Conservation (phyloP, 2,888 invertebrate genomes). For the Andrena chrysosceles region DNA sequence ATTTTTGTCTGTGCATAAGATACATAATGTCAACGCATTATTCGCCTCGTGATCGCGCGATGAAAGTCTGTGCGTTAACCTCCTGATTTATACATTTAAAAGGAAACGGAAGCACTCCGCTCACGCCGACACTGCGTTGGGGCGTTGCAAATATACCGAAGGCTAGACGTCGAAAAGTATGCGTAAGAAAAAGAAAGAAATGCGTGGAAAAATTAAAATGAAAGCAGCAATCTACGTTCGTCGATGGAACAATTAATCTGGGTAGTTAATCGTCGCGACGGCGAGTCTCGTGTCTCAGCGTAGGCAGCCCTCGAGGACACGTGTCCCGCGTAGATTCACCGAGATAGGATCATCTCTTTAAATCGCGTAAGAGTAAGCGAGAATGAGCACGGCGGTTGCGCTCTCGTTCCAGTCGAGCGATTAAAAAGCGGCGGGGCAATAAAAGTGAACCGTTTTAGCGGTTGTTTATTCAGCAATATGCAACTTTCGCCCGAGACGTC, state of each 20-base stretch:
- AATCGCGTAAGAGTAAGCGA: background rate
- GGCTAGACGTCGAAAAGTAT: no score
- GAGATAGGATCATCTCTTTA: background rate
- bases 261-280: no score
- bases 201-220: no score
- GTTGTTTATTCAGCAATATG: constrained; percentile 15
- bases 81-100: background rate
- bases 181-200: background rate
- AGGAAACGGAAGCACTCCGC: background rate
- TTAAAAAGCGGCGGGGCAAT: constrained; percentile 6
- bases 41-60: background rate
- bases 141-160: no score
- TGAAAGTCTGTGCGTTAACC: background rate
- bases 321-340: background rate
- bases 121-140: background rate
- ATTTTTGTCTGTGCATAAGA: constrained; percentile 49
- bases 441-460: constrained; percentile 32
- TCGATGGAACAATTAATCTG: no score
- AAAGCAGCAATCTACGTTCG: no score
- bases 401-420: constrained; percentile 30
- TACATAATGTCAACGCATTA: constrained; percentile 17
- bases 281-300: background rate
- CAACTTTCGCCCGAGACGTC: constrained; percentile 62
- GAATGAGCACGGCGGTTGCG: constrained; percentile 3
- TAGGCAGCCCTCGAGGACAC: no score